Evolutionary conservation across 1,140 invertebrate genomes (phyloP).

Genomic region (Formica selysi): DNA sequence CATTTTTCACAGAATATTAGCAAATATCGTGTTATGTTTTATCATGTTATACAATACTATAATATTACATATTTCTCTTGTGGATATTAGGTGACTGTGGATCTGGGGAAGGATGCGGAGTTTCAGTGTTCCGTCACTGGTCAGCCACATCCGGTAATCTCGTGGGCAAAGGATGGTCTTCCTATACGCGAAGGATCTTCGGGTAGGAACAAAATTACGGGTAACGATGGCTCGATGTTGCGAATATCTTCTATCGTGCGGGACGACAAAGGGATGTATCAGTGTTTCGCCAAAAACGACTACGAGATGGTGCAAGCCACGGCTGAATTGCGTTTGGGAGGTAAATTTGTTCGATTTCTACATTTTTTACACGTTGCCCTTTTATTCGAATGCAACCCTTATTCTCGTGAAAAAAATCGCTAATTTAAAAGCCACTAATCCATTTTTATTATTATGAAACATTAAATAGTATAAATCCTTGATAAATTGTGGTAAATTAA

Average conservation of each 20-base stretch:
- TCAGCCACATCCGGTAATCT: constrained; percentile 92
- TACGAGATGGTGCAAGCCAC: constrained; percentile 94
- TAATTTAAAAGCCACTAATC: not conserved
- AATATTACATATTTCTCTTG: not conserved
- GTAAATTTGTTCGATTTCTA: constrained; percentile 86
- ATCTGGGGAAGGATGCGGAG: constrained; percentile 92
- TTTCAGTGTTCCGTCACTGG: constrained; percentile 96
- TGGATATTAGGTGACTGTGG: constrained; percentile 88
- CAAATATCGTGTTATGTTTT: constrained; percentile 35
- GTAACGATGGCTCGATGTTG: constrained; percentile 80
- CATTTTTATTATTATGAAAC: not conserved
- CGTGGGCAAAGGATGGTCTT: constrained; percentile 94
- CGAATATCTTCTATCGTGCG: constrained; percentile 90
- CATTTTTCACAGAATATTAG: not conserved
- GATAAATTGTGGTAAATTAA: constrained; percentile 4
- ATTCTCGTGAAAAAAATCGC: not conserved
- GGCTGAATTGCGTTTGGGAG: constrained; percentile 93
- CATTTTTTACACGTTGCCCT: not conserved
- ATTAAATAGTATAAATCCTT: not conserved
- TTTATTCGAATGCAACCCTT: not conserved
- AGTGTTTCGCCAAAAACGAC: constrained; percentile 95
- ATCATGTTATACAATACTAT: not conserved
- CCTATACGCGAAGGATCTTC: constrained; percentile 88
- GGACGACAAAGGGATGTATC: constrained; percentile 95
- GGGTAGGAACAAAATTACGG: constrained; percentile 82